phyloP scores from a whole-genome alignment of 2,888 invertebrate genomes.

The Schrankia costaestrigalis region DNA sequence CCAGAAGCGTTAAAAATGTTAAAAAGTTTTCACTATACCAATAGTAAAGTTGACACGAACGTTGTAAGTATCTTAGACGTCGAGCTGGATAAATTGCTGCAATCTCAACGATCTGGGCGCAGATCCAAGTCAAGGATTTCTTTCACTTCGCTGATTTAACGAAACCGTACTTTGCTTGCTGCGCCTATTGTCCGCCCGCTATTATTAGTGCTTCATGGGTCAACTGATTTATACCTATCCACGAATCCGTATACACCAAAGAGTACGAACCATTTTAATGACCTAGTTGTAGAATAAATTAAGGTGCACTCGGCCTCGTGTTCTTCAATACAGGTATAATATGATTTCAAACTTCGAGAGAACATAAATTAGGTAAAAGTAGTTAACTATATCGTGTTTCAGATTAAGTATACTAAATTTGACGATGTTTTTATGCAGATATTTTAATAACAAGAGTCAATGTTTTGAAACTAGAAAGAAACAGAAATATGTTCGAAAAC shows the following conservation, averaged over 20 bases:
- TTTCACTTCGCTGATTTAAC: slow-evolving; percentile 63
- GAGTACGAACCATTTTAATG: slow-evolving; percentile 29
- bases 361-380: neutral
- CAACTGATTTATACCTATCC: slow-evolving; percentile 38
- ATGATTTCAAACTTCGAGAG: neutral
- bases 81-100: slow-evolving; percentile 56
- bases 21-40: no score
- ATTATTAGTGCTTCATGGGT: slow-evolving; percentile 54
- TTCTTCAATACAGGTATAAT: slow-evolving; percentile 2
- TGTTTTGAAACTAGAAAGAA: no score
- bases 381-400: slow-evolving; percentile 1
- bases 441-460: no score
- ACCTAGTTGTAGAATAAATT: slow-evolving; percentile 18
- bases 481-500: no score
- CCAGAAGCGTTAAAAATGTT: no score
- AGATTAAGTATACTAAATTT: no score
- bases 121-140: slow-evolving; percentile 61
- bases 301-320: neutral
- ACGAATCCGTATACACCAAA: slow-evolving; percentile 26
- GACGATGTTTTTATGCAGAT: no score
- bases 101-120: slow-evolving; percentile 58
- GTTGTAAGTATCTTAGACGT: slow-evolving; percentile 43
- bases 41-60: no score
- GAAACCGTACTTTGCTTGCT: slow-evolving; percentile 47
- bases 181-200: slow-evolving; percentile 50